phyloP scores from a whole-genome alignment of 2,113 vertebrate genomes.

The Apodemus speciosus region DNA sequence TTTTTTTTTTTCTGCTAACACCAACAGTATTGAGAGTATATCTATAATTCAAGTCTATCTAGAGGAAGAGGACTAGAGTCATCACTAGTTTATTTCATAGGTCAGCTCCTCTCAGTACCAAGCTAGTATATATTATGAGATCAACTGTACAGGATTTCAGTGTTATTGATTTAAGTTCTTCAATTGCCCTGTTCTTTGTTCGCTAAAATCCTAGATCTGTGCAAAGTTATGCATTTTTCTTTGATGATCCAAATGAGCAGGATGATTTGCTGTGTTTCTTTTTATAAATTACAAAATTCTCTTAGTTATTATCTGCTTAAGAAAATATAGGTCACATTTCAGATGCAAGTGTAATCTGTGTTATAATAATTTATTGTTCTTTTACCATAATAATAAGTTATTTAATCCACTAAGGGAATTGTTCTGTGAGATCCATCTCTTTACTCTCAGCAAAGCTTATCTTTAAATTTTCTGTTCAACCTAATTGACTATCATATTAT shows the following conservation, averaged over 20 bases:
- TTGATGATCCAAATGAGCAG: background rate
- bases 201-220: background rate
- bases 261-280: background rate
- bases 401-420: background rate
- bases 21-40: background rate
- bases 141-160: background rate
- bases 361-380: background rate
- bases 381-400: background rate
- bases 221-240: background rate
- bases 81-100: slow-evolving; percentile 46
- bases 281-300: background rate
- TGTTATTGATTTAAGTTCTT: background rate
- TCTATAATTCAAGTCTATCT: slow-evolving; percentile 59
- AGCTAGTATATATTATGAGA: slow-evolving; percentile 1
- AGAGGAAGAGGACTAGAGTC: background rate
- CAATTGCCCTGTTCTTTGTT: background rate
- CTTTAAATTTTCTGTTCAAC: background rate
- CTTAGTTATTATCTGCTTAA: background rate
- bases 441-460: background rate
- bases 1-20: slow-evolving; percentile 7
- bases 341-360: background rate
- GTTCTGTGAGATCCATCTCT: rapidly evolving
- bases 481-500: background rate
- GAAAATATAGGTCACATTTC: slow-evolving; percentile 36
- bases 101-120: background rate